Evolutionary conservation across 1,140 invertebrate species (phyloP).

Genomic region (Listronotus bonariensis): DNA sequence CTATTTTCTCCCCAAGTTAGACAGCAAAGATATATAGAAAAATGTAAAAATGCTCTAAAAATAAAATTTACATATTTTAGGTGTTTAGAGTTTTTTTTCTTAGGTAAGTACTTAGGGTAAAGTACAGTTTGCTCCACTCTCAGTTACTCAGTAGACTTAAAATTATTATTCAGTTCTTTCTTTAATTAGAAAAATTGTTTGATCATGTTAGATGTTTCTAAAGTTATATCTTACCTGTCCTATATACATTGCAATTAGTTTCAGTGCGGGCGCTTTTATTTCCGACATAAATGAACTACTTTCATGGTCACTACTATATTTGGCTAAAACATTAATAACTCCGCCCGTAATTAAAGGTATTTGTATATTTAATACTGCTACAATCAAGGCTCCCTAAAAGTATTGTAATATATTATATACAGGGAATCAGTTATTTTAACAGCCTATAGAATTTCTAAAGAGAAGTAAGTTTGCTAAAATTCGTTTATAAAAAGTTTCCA

Average conservation of each 20-base stretch:
- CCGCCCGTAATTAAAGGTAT: conserved; percentile 78
- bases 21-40: conserved; percentile 83
- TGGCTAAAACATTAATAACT: conserved; percentile 75
- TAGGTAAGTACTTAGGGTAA: no score
- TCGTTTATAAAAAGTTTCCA: no score
- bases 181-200: no score
- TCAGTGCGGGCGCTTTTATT: conserved; percentile 68
- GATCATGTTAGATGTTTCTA: no score
- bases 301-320: conserved; percentile 58
- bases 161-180: no score
- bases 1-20: conserved; percentile 84
- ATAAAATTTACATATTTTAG: conserved; percentile 4
- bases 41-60: conserved; percentile 83
- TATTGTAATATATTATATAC: no score
- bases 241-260: conserved; percentile 69
- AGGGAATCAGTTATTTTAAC: no score
- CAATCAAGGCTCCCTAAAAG: conserved; percentile 75
- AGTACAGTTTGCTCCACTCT: no score
- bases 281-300: conserved; percentile 61
- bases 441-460: no score
- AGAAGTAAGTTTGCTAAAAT: no score
- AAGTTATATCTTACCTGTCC: conserved; percentile 64
- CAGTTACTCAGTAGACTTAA: no score
- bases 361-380: conserved; percentile 81
- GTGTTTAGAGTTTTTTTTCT: background rate